phyloP scores from a whole-genome alignment of 35 echinoderm and acorn worm genomes.

The Strongylocentrotus purpuratus region DNA sequence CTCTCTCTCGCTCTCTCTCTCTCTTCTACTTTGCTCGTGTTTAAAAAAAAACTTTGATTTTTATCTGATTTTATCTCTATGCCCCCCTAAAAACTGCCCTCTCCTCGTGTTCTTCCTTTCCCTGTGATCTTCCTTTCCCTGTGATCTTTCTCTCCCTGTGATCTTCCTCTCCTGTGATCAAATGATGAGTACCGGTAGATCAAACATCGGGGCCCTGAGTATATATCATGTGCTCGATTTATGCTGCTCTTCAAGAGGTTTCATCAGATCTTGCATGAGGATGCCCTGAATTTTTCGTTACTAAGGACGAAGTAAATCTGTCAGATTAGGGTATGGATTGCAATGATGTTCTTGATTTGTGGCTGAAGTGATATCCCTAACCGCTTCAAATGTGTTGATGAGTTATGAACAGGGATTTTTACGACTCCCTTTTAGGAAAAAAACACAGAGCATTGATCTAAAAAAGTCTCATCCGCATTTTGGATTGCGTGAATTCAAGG shows the following conservation, averaged over 20 bases:
- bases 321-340: conserved; percentile 10
- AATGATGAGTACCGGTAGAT: not conserved
- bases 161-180: not conserved
- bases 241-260: not conserved
- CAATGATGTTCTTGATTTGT: conserved; percentile 11
- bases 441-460: not conserved
- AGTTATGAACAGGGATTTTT: conserved; percentile 3
- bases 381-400: not conserved
- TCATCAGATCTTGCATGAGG: not conserved
- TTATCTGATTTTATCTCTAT: not conserved
- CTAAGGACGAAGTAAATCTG: not conserved
- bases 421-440: not conserved
- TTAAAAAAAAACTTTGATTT: not conserved
- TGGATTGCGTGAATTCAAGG: not conserved
- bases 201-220: not conserved
- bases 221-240: not conserved
- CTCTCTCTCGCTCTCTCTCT: not conserved
- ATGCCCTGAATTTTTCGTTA: not conserved
- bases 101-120: not conserved
- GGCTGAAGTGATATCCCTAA: not conserved
- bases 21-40: not conserved
- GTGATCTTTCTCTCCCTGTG: not conserved
- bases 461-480: not conserved
- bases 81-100: not conserved
- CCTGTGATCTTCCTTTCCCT: not conserved